Evolutionary conservation across 37 sponge, comb jelly and placozoan genomes (phyloP), one percentile per base, ranked within the genome.

Genomic region (Bolinopsis microptera): DNA sequence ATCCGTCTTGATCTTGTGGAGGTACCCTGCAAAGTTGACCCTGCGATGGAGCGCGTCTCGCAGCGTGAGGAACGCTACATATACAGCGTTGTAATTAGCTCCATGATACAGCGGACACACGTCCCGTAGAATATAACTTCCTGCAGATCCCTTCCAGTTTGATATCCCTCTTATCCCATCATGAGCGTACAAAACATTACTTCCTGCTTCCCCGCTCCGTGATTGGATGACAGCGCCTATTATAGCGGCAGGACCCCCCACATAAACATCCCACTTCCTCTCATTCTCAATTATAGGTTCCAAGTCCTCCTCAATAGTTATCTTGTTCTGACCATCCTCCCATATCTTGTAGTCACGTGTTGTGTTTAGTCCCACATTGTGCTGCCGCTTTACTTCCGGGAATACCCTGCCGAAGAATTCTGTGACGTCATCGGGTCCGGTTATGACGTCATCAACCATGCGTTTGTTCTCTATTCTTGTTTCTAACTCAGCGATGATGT

Each of bases 81-180:
- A 26, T 23, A 38, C 16, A 39, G 30, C 67, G 30, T 13, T 38
- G 90, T 86, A 41, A 26, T 39, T 27, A 1, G 48, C 0, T 0
- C n/a, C 32, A 61, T 86, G 36, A 61, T 86, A 86, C 27, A 86
- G 90, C 2, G 90, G 90, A 23, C 32, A 3, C 0, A 21, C 0
- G 67, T 86, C 90, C 1, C 90, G 90, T 23, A 33, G 67, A n/a
- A 86, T 86, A 30, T 86, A 86, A 3, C 61, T 25, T 0, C 48
- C 3, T 9, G 35, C 90, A 8, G 90, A 86, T 5, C 90, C 90
- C 22, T 86, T 86, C 90, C 90, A 86, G 28, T 86, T 86, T 0
- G 90, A 86, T 21, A 86, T 33, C 1, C 90, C 90, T 27, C 90
- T 8, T 24, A 86, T 24, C 31, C 90, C 90, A 86, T 86, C 90